phyloP scores from a whole-genome alignment of 2,113 vertebrate species.

The Parus major region DNA sequence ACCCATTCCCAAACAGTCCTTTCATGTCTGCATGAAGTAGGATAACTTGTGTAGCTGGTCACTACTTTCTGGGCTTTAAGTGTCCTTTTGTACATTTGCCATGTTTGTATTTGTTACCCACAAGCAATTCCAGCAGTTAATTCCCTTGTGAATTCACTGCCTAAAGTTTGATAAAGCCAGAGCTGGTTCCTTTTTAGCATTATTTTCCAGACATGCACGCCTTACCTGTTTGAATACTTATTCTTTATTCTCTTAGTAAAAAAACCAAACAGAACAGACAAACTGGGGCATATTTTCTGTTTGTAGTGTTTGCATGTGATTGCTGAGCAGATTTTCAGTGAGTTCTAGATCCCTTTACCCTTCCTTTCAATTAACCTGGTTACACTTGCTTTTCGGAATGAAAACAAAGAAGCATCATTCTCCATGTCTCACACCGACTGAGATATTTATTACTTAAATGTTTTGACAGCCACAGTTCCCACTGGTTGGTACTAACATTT shows the following conservation, averaged over 20 bases:
- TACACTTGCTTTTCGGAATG: background rate
- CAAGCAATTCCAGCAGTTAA: background rate
- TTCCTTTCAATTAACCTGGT: background rate
- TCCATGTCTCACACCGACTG: background rate
- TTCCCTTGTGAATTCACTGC: background rate
- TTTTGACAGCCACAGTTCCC: background rate
- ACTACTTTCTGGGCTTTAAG: background rate
- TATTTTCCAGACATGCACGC: background rate
- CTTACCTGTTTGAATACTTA: background rate
- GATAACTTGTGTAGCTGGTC: background rate
- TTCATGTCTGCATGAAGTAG: background rate
- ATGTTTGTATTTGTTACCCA: background rate
- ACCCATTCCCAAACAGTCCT: background rate
- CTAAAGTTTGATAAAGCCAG: background rate
- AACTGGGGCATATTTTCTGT: background rate
- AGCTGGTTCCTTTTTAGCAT: background rate
- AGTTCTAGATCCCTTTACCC: background rate
- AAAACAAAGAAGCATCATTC: background rate
- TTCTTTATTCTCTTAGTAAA: background rate
- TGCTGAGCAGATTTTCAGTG: background rate
- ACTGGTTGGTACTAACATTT: background rate
- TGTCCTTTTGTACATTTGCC: background rate
- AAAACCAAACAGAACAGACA: background rate
- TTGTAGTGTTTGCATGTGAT: background rate
- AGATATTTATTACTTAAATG: background rate